Evolutionary conservation across 2,888 invertebrate genomes (phyloP).

Genomic region (Cephus rjabovi): DNA sequence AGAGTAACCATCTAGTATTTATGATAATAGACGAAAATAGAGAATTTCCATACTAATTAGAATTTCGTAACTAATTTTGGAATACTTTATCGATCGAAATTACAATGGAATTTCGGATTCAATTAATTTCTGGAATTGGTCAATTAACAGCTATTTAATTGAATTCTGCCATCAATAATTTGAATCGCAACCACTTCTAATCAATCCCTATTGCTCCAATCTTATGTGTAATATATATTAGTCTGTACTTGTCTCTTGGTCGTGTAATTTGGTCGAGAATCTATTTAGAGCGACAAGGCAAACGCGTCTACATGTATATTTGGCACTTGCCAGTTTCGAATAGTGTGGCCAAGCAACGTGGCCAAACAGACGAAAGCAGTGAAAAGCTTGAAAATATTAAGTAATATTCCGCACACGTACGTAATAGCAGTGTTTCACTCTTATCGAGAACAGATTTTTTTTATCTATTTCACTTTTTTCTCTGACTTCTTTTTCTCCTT

Average conservation of each 20-base stretch:
- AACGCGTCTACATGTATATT: conserved; percentile 28
- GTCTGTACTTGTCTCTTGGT: background rate
- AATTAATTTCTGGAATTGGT: background rate
- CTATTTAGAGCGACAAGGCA: background rate
- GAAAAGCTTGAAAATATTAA: background rate
- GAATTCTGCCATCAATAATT: background rate
- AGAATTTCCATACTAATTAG: background rate
- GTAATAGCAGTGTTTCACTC: background rate
- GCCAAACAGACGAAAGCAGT: background rate
- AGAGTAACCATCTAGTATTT: background rate
- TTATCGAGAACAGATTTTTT: background rate
- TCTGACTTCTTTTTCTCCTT: background rate
- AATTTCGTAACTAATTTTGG: background rate
- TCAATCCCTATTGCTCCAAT: background rate
- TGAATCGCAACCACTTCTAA: background rate
- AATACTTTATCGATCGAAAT: background rate
- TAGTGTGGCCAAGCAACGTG: conserved; percentile 25
- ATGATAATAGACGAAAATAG: background rate
- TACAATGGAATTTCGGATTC: background rate
- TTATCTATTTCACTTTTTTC: background rate
- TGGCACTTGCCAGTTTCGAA: conserved; percentile 41
- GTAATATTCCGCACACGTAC: background rate
- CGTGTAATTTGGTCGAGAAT: background rate
- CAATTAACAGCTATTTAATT: background rate
- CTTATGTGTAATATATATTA: background rate